Evolutionary conservation across 2,888 invertebrate species (phyloP).

Genomic region (Germaria angustata): DNA sequence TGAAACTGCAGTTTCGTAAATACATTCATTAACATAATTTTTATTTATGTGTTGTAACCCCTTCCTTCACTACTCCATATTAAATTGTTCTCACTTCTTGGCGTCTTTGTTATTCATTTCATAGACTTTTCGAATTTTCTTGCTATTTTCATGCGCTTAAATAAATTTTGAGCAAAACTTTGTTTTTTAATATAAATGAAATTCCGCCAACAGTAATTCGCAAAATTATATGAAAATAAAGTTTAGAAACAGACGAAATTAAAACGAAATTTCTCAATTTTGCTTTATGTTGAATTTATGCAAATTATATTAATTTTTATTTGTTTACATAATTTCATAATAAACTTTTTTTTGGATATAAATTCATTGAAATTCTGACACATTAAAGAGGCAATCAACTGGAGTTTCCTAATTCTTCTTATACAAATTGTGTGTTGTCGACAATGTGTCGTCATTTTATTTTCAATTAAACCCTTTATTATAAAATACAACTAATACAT

Average conservation of each 20-base stretch:
- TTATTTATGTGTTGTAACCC: neutral
- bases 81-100: neutral
- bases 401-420: too few relatives aligned
- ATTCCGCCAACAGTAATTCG: constrained; percentile 14
- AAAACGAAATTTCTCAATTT: constrained; percentile 31
- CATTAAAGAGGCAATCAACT: neutral
- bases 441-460: too few relatives aligned
- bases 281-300: constrained; percentile 12
- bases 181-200: constrained; percentile 22
- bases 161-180: constrained; percentile 24
- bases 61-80: neutral
- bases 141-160: neutral
- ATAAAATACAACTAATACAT: too few relatives aligned
- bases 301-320: constrained; percentile 37
- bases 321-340: constrained; percentile 20
- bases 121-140: constrained; percentile 7
- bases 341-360: neutral
- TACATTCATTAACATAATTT: constrained; percentile 29
- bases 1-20: constrained; percentile 27
- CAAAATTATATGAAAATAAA: constrained; percentile 8
- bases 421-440: too few relatives aligned
- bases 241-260: constrained; percentile 19
- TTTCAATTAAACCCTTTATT: too few relatives aligned
- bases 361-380: neutral
- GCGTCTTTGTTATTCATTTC: constrained; percentile 15